These are phyloP conservation scores for Macrostomum lignano DNA, from an alignment of 1,140 invertebrate species.

Conservation along the genomic window DNA sequence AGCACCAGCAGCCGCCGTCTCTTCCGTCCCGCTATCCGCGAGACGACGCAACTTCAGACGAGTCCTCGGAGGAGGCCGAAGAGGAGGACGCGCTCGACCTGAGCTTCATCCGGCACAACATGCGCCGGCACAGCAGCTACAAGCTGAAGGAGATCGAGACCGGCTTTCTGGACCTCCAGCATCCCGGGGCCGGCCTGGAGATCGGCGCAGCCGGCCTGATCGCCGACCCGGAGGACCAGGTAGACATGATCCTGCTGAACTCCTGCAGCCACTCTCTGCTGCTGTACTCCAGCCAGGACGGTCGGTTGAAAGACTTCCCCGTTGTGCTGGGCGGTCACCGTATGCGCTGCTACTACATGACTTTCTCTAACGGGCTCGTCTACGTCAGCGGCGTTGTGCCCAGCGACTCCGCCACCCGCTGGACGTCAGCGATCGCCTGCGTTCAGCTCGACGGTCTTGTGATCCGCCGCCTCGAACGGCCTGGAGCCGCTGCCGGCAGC, in stretches of 20 bases:
- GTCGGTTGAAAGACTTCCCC: not conserved
- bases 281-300: not conserved
- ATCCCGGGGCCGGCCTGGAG: not conserved
- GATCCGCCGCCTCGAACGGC: not conserved
- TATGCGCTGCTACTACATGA: not conserved
- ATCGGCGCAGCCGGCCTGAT: too few relatives aligned
- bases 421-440: not conserved
- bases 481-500: not conserved
- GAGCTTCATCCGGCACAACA: slow-evolving; percentile 2
- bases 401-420: not conserved
- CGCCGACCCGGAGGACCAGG: too few relatives aligned
- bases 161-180: not conserved
- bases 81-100: too few relatives aligned
- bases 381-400: not conserved
- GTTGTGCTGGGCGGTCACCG: not conserved
- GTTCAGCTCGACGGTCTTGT: not conserved
- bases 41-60: too few relatives aligned
- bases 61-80: too few relatives aligned
- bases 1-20: too few relatives aligned
- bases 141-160: not conserved
- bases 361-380: not conserved
- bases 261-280: not conserved
- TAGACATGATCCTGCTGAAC: slow-evolving; percentile 1
- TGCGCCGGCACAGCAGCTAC: not conserved
- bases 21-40: too few relatives aligned